Base-by-base conservation (phyloP, 2,113 vertebrate genomes). In the Bagarius yarrelli region DNA sequence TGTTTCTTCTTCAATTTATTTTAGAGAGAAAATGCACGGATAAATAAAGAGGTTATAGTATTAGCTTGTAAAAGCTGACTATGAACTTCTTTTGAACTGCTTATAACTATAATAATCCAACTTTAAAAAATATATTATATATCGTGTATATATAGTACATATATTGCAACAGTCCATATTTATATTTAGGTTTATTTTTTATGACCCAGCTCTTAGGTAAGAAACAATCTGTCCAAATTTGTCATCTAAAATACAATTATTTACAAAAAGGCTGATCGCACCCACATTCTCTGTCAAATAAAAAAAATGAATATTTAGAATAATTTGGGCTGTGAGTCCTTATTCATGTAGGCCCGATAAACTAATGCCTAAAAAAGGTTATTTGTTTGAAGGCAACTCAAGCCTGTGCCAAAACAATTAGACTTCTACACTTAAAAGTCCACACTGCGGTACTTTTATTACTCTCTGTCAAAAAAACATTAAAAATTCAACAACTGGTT, bases 271-370 rank as follows among this genome's bases (percentile, higher is more conserved):
- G 60, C 25, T 80, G 56, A 90, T 81, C 23, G 82, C 75, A 82
- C 59, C 61, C 80, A 79, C 79, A 90, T 87, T 80, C 25, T 36
- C 25, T 30, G 18, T 53, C 47, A 77, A 80, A 73, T 57, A 74
- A 73, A 55, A 66, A 21, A 55, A 19, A 59, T n/a, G n/a, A 59
- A 36, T n/a, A 67, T 27, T 77, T 77, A 56, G 60, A 55, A 21
- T 61, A 76, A 77, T 44, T 78, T 78, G 60, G 23, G 25, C 14
- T 19, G 16, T 47, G 23, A 40, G 23, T 47, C 36, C 36, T 47
- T 66, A 23, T 23, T 25, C 25, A 14, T 69, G 23, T 25, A 40
- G 34, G 63, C 19, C 13, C 40, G 32, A 36, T 36, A 14, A 47
- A 47, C 36, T 25, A 76, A 15, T 19, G 16, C 74, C 74, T n/a